Evolutionary conservation across 2,888 invertebrate genomes (phyloP), one percentile per base, ranked within the genome.

Genomic region (Lepidonotus clava): DNA sequence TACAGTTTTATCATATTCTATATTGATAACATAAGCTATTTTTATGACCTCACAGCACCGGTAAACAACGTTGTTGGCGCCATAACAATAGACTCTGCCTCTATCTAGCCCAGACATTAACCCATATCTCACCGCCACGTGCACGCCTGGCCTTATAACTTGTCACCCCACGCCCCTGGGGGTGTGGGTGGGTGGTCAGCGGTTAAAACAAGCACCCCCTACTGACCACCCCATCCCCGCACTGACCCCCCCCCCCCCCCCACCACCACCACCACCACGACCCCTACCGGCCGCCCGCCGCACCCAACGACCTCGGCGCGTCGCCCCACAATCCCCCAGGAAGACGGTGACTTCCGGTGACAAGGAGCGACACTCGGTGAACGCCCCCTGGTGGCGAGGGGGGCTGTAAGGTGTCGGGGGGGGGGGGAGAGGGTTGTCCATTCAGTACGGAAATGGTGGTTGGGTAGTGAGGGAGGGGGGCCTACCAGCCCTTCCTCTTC

Each of bases 321-420:
- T 34, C 71, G 34, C 24, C 71, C 38, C 71, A 8, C 71, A 71
- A 38, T 38, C 71, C 38, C 71, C 46, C 71, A 71, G 71, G 71
- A 71, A 71, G 71, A 34, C 71, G n/a, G 36, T 71, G 71, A 71
- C 71, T 71, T 71, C 71, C 71, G 71, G 71, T 71, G 34, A 71
- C 71, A 71, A 71, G 71, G 38, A 71, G 71, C 36, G 14, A 38
- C 34, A 34, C 36, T 34, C 34, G 36, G 71, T 1, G 34, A 38
- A 11, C 21, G 56, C 56, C 14, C 14, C 14, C 21, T 56, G 56
- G n/a, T 8, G 56, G 56, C 56, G 56, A 5, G 5, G 8, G 71
- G 71, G 38, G 71, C 5, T 11, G n/a, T 18, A 38, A 34, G 38
- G 71, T 34, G 38, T 8, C 21, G 36, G 36, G n/a, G 71, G n/a